Base-by-base conservation (phyloP, 2,113 vertebrate species). In the Chamaea fasciata region DNA sequence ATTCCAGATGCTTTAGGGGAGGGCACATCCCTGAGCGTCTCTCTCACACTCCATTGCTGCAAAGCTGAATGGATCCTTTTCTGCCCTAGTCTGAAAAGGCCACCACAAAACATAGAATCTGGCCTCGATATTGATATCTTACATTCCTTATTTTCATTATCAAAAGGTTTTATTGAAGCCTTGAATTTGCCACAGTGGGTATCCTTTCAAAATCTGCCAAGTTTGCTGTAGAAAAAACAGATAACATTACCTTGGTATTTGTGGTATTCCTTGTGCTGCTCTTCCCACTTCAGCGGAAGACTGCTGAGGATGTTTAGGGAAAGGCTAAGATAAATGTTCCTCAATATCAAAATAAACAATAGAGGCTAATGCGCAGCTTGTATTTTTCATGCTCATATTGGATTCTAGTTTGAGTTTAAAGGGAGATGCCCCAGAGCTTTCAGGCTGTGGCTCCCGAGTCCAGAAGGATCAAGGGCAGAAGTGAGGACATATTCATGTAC, bases 281-380 rank as follows among this genome's bases (percentile, higher is more conserved):
- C 79, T 95, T 96, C 88, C 90, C 88, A 77, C 85, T 95, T 90
- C 76, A 68, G 88, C 33, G 18, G 82, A 96, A 92, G 56, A 81
- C 85, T 87, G 93, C 76, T 86, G 83, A 96, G 85, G 92, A 97
- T 96, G 90, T 96, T 97, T 95, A 89, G 94, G 88, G 92, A 95
- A 93, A 96, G 95, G 95, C 86, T 96, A 96, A 95, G 89, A 95
- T 93, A 96, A 97, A 96, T 95, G 85, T 93, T 90, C 85, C 92
- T 93, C 65, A 47, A 42, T 88, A 96, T 86, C 71, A 95, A 96
- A 96, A 96, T 84, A 96, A 96, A 96, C 81, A 96, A 30, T 56
- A 46, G 79, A 95, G 52, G 52, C 56, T 83, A 64, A 74, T 83
- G 60, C 86, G 83, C 27, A 80, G 82, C 76, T 93, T 90, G 60